Conservation (phyloP, 2,888 invertebrate species). For the Melinopterus prodromus region DNA sequence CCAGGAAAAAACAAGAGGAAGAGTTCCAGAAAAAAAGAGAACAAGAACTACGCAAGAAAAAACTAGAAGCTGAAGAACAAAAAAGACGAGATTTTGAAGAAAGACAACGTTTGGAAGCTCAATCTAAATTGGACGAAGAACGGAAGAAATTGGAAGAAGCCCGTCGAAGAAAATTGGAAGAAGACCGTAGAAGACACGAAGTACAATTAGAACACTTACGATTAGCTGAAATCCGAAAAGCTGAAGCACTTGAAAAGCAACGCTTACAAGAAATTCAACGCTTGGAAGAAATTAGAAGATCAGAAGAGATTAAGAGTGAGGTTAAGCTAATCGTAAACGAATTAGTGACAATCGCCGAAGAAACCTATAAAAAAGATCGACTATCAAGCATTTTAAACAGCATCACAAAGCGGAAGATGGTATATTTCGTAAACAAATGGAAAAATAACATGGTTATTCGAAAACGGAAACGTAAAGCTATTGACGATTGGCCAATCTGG, state of each 20-base stretch:
- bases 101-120: conserved; percentile 28
- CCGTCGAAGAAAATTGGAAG: conserved; percentile 39
- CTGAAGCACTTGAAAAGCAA: conserved; percentile 35
- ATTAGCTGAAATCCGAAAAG: conserved; percentile 9
- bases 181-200: conserved; percentile 30
- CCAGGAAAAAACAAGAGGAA: conserved; percentile 35
- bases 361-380: conserved; percentile 54
- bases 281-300: conserved; percentile 44
- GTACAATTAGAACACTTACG: conserved; percentile 33
- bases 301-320: conserved; percentile 47
- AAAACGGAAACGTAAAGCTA: conserved; percentile 62
- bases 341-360: conserved; percentile 55
- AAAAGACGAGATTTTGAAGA: conserved; percentile 38
- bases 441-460: conserved; percentile 55
- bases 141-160: conserved; percentile 35
- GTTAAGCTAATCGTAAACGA: conserved; percentile 53
- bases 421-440: conserved; percentile 62
- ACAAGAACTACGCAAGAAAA: conserved; percentile 28
- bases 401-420: conserved; percentile 54
- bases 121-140: conserved; percentile 37
- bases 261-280: conserved; percentile 39
- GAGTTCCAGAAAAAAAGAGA: conserved; percentile 36
- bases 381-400: conserved; percentile 57
- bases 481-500: conserved; percentile 67
- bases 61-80: conserved; percentile 36